A percentile compares a stretch with the other conserved stretches of the same genome.
phyloP scores from a whole-genome alignment of 2,797 vertebrate species.

The Tympanoctomys barrerae region DNA sequence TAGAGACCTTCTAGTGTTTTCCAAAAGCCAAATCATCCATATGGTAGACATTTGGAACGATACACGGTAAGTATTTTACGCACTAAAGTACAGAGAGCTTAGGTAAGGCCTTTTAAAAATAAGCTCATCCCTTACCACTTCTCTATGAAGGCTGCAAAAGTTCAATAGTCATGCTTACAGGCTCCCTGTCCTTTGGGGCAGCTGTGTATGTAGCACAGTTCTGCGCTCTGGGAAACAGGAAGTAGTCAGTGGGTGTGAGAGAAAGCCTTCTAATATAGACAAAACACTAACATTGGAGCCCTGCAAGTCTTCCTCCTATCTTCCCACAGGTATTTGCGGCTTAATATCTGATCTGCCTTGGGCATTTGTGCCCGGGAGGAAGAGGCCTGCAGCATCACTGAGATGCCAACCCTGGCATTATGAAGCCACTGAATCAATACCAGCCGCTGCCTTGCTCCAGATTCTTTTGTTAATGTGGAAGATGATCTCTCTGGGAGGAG shows the following conservation, averaged over 20 bases:
- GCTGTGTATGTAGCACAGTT: too few relatives aligned
- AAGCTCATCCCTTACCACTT: not conserved
- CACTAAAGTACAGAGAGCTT: not conserved
- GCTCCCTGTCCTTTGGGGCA: not conserved
- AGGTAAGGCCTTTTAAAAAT: not conserved
- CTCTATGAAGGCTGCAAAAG: not conserved
- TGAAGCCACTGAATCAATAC: not conserved
- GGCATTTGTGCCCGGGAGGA: not conserved
- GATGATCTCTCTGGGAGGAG: not conserved
- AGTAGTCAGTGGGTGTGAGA: not conserved
- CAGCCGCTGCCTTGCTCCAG: not conserved
- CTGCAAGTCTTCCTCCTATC: not conserved
- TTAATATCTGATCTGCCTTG: not conserved
- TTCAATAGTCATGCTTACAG: not conserved
- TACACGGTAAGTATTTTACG: not conserved
- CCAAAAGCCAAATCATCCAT: not conserved
- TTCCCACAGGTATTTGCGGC: not conserved
- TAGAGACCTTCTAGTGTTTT: slow-evolving; percentile 14
- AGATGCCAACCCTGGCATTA: not conserved
- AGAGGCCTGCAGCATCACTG: not conserved
- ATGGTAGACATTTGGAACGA: not conserved
- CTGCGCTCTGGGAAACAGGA: not conserved
- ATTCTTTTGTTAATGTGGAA: not conserved
- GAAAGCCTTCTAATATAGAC: slow-evolving; percentile 9
- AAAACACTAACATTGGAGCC: not conserved